phyloP scores from a whole-genome alignment of 1,140 invertebrate genomes.

The Drosophila ercepeae region DNA sequence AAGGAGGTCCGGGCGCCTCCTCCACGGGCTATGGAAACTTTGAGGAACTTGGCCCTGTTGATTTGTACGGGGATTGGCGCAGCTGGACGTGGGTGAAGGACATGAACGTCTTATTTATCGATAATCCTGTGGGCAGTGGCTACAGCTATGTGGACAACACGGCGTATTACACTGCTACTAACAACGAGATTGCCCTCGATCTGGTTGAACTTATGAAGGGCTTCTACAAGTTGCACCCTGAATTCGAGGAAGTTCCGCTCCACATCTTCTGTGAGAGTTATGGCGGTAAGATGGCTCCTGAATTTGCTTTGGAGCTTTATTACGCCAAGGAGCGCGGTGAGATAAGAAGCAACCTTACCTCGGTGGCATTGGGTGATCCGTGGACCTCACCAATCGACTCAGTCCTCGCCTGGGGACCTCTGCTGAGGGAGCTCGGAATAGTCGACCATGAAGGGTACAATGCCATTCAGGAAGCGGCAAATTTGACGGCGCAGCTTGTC shows the following conservation, averaged over 20 bases:
- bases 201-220: constrained; percentile 88
- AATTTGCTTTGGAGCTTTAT: constrained; percentile 86
- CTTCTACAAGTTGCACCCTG: constrained; percentile 87
- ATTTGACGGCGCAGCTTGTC: constrained; percentile 85
- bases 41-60: constrained; percentile 89
- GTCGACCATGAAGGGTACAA: constrained; percentile 86
- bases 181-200: constrained; percentile 91
- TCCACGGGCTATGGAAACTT: constrained; percentile 92
- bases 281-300: constrained; percentile 94
- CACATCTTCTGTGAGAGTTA: constrained; percentile 95
- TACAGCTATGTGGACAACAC: constrained; percentile 91
- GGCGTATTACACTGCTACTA: constrained; percentile 86
- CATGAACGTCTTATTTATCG: constrained; percentile 93
- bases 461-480: constrained; percentile 84
- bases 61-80: constrained; percentile 87
- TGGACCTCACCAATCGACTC: constrained; percentile 94
- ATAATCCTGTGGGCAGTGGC: constrained; percentile 95
- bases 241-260: constrained; percentile 89
- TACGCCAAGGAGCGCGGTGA: constrained; percentile 87
- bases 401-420: constrained; percentile 90
- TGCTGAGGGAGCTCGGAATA: constrained; percentile 85
- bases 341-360: constrained; percentile 89
- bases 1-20: constrained; percentile 90
- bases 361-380: constrained; percentile 92
- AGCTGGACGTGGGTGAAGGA: constrained; percentile 90